Conservation (phyloP, 1,140 invertebrate genomes). For the Zaprionus tsacasi region DNA sequence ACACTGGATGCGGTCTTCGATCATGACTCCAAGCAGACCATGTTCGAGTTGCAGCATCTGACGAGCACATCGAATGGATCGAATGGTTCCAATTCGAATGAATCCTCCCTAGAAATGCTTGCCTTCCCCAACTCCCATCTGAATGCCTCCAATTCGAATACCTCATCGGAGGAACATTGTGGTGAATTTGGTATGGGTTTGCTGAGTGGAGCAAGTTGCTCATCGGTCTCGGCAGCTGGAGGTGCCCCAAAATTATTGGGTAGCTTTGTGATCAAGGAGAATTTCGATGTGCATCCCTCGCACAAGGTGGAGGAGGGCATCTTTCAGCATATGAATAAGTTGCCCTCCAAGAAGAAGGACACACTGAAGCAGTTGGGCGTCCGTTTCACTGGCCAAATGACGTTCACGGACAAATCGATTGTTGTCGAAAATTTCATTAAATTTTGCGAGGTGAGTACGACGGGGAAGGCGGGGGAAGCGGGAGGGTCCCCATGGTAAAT, state of each 20-base stretch:
- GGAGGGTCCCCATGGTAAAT: conserved; percentile 1
- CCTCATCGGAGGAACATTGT: conserved; percentile 77
- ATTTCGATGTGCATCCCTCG: conserved; percentile 82
- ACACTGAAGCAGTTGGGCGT: conserved; percentile 80
- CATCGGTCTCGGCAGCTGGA: conserved; percentile 35
- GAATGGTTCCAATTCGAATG: conserved; percentile 79
- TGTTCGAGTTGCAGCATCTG: conserved; percentile 80
- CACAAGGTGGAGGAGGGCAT: conserved; percentile 83
- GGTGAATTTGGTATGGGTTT: conserved; percentile 68
- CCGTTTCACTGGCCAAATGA: conserved; percentile 83
- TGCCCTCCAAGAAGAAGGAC: conserved; percentile 82
- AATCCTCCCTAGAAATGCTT: conserved; percentile 74
- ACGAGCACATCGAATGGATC: conserved; percentile 54
- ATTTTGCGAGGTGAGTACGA: conserved; percentile 77
- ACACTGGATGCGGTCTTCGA: conserved; percentile 77
- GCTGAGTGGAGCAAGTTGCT: conserved; percentile 62
- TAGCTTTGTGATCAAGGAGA: conserved; percentile 81
- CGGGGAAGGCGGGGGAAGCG: background rate
- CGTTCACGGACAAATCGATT: conserved; percentile 82
- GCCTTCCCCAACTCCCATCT: conserved; percentile 79
- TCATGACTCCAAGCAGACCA: conserved; percentile 80
- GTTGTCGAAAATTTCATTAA: conserved; percentile 83
- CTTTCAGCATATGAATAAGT: conserved; percentile 83
- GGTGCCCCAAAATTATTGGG: conserved; percentile 69
- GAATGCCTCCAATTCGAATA: conserved; percentile 82